Conservation (phyloP, 1,140 invertebrate species). For the Tetraneura akinire region DNA sequence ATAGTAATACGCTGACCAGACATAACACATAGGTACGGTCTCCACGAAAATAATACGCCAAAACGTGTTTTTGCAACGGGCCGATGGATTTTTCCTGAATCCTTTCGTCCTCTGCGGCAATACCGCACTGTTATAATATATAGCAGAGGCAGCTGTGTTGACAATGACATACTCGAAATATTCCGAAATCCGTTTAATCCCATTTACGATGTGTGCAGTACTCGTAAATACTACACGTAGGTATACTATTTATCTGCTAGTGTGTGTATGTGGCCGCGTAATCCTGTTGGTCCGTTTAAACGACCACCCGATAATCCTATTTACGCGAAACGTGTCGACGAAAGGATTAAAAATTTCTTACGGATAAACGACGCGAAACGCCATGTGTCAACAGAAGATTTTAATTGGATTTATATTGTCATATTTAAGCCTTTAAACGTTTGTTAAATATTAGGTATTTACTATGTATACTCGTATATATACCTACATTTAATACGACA, state of each 20-base stretch:
- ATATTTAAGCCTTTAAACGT: not conserved
- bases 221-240: too few species aligned
- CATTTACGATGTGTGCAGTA: slow-evolving; percentile 9
- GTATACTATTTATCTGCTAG: not conserved
- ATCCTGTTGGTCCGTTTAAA: slow-evolving; percentile 26
- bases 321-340: not conserved
- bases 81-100: slow-evolving; percentile 21
- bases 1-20: not conserved
- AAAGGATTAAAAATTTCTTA: slow-evolving; percentile 24
- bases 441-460: too few species aligned
- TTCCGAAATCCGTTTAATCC: slow-evolving; percentile 38
- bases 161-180: slow-evolving; percentile 50
- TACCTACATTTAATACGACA: too few species aligned
- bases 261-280: slow-evolving; percentile 2
- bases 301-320: not conserved
- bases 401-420: not conserved
- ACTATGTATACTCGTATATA: too few species aligned
- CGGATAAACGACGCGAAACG: not conserved
- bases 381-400: not conserved
- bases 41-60: slow-evolving; percentile 12
- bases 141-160: slow-evolving; percentile 46
- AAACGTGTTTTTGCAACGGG: slow-evolving; percentile 48
- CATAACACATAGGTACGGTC: not conserved
- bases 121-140: not conserved
- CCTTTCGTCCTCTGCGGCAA: not conserved